Evolutionary conservation across 2,797 vertebrate genomes (phyloP), one percentile per base, ranked within the genome.

Genomic region (Urophycis tenuis): DNA sequence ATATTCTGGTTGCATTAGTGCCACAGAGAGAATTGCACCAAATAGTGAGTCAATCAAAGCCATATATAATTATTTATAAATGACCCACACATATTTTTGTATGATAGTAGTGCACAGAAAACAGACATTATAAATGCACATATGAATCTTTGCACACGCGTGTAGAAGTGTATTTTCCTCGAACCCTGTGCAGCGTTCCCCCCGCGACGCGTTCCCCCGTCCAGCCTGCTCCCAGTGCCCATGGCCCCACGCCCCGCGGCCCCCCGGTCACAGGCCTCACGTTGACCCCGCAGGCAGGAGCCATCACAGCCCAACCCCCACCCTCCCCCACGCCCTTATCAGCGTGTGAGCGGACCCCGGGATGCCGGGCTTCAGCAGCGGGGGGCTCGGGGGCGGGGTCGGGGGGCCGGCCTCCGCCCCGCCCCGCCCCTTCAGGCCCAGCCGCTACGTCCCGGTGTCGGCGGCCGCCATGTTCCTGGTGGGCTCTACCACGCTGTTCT

Each of bases 371-470:
- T 90, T 94, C 81, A 93, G 89, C 81, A 83, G 91, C 90, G 92
- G 91, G 78, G 92, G 89, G 84, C 88, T 92, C 74, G 92, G 92
- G 79, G 93, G 92, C 88, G 92, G 91, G 85, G 88, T 91, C n/a
- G 90, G 90, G 64, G 90, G 85, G 71, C 87, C 92, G 74, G 91
- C 90, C 87, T 92, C 93, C 87, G 88, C 91, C 85, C 91, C 92
- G 85, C 92, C 93, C 85, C 96, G 93, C 85, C 94, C 94, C 22
- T 98, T 99, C 91, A 95, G 95, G 90, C 97, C 96, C 87, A 98
- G 97, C 92, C 96, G 97, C 83, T 99, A 98, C 78, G 94, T 99
- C 83, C 97, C 97, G 0, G 97, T 98, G 83, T 95, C 97, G 0
- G 96, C 97, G 77, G 97, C 97, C 71, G 95, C 96, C 75, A 87